Base-by-base conservation (phyloP, 2,797 vertebrate genomes). In the Triplophysa bombifrons region DNA sequence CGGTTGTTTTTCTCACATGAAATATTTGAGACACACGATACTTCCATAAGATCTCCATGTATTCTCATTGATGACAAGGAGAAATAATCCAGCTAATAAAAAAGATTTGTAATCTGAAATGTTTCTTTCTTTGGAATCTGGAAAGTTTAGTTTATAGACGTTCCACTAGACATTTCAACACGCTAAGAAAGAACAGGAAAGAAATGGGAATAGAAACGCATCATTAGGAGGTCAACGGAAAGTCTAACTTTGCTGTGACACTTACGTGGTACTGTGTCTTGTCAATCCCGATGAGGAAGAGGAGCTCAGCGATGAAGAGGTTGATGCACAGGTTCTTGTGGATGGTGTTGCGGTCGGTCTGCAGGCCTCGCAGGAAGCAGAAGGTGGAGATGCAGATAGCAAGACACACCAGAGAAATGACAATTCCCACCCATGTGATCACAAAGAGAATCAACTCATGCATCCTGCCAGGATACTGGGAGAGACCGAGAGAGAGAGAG, bases 261-360 rank as follows among this genome's bases (percentile, higher is more conserved):
- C 93, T 84, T 82, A 98, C 97, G 77, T 96, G 93, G 74, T 98
- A 96, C 86, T 98, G 95, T 0, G 96, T 97, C 90, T 98, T 98
- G 89, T 98, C 95, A 46, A 98, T 97, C 86, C 96, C 97, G 0
- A 98, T 95, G 87, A 98, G 95, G 91, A 98, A 98, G 88, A 98
- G 94, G 65, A 98, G 93, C 91, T 98, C 96, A 0, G 96, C 96
- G 9, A 98, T 94, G 90, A 98, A 98, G 87, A 98, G 96, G 89
- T 96, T 98, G 93, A 98, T 95, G 87, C 96, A 98, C 53, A 98
- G 94, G 91, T 98, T 98, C 92, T 98, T 98, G 93, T 98, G 97
- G 91, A 98, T 98, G 88, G 96, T 98, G 92, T 97, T 96, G 72
- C 96, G 95, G 91, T 98, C 97, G 0, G 96, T 96, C 92, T 97